Evolutionary conservation across 2,113 vertebrate genomes (phyloP).

Genomic region (Diglossa brunneiventris): DNA sequence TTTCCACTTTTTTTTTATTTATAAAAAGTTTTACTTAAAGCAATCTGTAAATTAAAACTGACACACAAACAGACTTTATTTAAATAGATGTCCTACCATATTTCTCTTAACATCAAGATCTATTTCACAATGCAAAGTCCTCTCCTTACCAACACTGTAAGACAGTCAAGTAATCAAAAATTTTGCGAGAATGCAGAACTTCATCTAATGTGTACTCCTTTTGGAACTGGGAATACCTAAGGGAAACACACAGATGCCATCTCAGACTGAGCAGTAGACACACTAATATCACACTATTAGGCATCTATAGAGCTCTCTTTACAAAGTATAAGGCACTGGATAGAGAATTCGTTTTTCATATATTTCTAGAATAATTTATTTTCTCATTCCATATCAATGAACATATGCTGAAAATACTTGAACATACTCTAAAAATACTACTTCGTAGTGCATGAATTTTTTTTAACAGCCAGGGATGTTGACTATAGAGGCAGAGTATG

Average conservation of each 20-base stretch:
- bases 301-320: neutral
- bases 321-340: neutral
- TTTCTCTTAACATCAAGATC: constrained; percentile 14
- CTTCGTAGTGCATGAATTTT: neutral
- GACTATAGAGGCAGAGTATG: neutral
- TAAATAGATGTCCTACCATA: neutral
- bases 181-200: constrained; percentile 81
- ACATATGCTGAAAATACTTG: neutral
- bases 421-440: neutral
- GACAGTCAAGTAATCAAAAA: constrained; percentile 90
- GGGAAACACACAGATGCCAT: constrained; percentile 4
- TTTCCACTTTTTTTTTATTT: neutral
- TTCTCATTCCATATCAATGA: neutral
- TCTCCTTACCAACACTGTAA: constrained; percentile 94
- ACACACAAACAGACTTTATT: neutral
- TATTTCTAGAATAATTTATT: neutral
- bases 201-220: constrained; percentile 89
- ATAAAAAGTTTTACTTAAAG: neutral
- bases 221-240: constrained; percentile 92
- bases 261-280: neutral
- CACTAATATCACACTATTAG: neutral
- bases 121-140: neutral
- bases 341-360: neutral
- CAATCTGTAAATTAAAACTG: neutral
- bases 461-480: neutral